Evolutionary conservation across 2,888 invertebrate genomes (phyloP), one percentile per base, ranked within the genome.

Genomic region (Herminia tarsipennalis): DNA sequence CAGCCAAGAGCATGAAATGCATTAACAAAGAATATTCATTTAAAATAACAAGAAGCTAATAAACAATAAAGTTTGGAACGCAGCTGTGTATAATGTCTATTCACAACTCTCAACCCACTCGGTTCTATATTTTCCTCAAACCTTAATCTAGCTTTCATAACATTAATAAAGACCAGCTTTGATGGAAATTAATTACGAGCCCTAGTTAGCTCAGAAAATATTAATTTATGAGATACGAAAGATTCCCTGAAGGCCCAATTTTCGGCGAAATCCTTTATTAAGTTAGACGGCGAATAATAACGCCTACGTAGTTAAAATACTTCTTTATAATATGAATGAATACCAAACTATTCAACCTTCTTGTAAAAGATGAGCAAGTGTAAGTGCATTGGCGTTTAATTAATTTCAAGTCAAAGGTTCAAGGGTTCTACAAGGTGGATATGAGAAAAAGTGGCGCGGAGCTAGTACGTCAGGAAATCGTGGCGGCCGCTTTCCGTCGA

Each of bases 381-480:
- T n/a, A n/a, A n/a, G n/a, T n/a, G n/a, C n/a, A n/a, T n/a, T n/a
- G 2, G 4, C 12, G 12, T n/a, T 24, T 6, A 22, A 32, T 9
- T 39, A n/a, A 36, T 49, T 10, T 4, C 2, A 59, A 25, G 33
- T 51, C 18, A 36, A 29, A 3, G 13, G 20, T 43, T 38, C 36
- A 45, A 52, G 46, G 57, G 38, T 44, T 63, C 24, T 13, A 35
- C 20, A 25, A 39, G 27, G 25, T 43, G 38, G 25, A 29, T 27
- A 29, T 17, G 20, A 38, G 40, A 53, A 46, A 42, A 55, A 60
- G 44, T 56, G 34, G 53, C 51, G 29, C 44, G 47, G 52, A 44
- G 58, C 56, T 48, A 62, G 61, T 52, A 62, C 57, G 61, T 67
- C 67, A 80, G 81, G 80, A 82, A 83, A 78, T 73, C 66, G 67